A percentile compares a stretch with the other conserved stretches of the same genome.
These are phyloP conservation scores for Rutpela maculata DNA, from an alignment of 2,888 invertebrate genomes.

Conservation along the genomic window DNA sequence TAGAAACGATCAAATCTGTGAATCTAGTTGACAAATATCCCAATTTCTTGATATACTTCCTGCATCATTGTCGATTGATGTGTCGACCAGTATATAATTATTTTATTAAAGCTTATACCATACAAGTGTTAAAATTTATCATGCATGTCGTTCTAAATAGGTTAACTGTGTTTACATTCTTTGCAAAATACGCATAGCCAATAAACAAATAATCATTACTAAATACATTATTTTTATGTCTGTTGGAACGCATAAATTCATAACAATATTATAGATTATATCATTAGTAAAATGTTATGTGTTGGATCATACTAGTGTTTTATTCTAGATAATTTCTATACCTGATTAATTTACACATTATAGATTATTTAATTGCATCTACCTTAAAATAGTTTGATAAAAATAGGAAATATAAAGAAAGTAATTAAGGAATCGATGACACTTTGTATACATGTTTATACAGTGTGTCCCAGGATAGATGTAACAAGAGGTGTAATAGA, in stretches of 20 bases:
- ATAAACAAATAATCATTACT: slow-evolving; percentile 18
- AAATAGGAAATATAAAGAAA: too few relatives aligned
- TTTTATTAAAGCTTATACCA: not conserved
- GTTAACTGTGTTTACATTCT: slow-evolving; percentile 45
- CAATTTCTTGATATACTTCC: too few relatives aligned
- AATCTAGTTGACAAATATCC: too few relatives aligned
- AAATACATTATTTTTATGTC: slow-evolving; percentile 18
- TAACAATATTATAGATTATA: not conserved
- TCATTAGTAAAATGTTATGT: not conserved
- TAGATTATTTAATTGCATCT: not conserved
- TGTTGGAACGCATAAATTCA: slow-evolving; percentile 1
- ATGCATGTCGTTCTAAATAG: slow-evolving; percentile 31
- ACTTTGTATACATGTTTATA: too few relatives aligned
- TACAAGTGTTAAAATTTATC: slow-evolving; percentile 22
- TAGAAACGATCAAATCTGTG: too few relatives aligned
- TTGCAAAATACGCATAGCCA: slow-evolving; percentile 34
- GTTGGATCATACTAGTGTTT: not conserved
- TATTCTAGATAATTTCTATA: not conserved
- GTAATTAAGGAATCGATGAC: too few relatives aligned
- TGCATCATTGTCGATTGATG: too few relatives aligned
- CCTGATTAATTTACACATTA: not conserved
- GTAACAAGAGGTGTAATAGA: too few relatives aligned
- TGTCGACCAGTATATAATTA: not conserved
- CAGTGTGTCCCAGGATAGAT: too few relatives aligned
- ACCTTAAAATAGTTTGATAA: too few relatives aligned